Percentiles rank a stretch among this genome's conserved stretches.
phyloP scores from a whole-genome alignment of 2,113 vertebrate species.

The Chascanopsetta lugubris region DNA sequence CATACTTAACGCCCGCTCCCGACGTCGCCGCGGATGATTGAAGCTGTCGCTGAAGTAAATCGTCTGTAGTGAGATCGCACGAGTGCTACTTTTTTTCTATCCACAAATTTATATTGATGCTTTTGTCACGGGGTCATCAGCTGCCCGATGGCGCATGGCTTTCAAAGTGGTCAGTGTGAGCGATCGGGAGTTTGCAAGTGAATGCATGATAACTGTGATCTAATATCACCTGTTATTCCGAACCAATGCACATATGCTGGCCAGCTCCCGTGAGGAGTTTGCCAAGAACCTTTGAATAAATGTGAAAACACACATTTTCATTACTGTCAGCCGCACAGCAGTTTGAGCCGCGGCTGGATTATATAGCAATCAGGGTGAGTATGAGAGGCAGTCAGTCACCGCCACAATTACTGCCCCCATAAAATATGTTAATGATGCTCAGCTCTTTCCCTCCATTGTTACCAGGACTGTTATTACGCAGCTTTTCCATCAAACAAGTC shows the following conservation, averaged over 20 bases:
- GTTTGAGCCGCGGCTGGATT: slow-evolving; percentile 7
- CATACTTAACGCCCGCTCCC: slow-evolving; percentile 5
- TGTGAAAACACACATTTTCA: neutral
- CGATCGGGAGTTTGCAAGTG: too few relatives aligned
- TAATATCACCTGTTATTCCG: neutral
- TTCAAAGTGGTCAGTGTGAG: slow-evolving; percentile 2
- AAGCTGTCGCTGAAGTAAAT: neutral
- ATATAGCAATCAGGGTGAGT: slow-evolving; percentile 15
- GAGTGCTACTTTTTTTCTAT: slow-evolving; percentile 1
- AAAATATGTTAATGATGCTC: slow-evolving; percentile 24
- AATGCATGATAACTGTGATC: too few relatives aligned
- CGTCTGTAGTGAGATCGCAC: neutral
- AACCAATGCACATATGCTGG: neutral
- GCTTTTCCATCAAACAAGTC: neutral
- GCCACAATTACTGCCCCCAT: neutral
- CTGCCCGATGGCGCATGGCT: neutral
- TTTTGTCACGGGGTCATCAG: slow-evolving; percentile 25
- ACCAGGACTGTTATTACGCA: neutral
- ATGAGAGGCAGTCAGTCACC: slow-evolving; percentile 18
- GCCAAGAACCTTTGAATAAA: slow-evolving; percentile 7
- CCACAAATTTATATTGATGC: slow-evolving; percentile 1
- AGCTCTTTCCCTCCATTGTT: slow-evolving; percentile 4
- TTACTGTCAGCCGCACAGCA: neutral
- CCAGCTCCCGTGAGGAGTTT: neutral
- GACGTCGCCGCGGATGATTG: neutral